phyloP scores from a whole-genome alignment of 2,797 vertebrate species.

The Carcharodon carcharias region DNA sequence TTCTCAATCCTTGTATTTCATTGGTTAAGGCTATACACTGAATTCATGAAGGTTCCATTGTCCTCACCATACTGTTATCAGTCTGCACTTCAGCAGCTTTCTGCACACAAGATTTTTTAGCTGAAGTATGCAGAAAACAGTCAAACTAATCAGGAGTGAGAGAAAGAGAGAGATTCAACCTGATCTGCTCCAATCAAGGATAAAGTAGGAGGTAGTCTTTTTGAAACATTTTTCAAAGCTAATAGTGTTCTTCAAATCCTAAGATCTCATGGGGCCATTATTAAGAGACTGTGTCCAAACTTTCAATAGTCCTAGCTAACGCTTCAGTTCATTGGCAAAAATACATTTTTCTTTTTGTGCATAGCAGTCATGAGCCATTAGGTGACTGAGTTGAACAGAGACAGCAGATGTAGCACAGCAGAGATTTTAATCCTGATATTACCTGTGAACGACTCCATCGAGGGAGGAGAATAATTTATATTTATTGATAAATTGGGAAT shows the following conservation, averaged over 20 bases:
- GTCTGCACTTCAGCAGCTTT: too few species aligned
- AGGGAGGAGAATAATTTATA: neutral
- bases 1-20: too few species aligned
- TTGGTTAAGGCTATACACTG: too few species aligned
- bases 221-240: too few species aligned
- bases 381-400: neutral
- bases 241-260: neutral
- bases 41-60: too few species aligned
- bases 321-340: neutral
- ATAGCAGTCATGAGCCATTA: neutral
- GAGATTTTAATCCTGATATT: neutral
- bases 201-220: too few species aligned
- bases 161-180: too few species aligned
- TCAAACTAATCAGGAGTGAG: too few species aligned
- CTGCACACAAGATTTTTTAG: too few species aligned
- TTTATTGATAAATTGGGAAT: neutral
- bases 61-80: too few species aligned
- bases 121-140: too few species aligned
- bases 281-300: neutral
- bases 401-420: neutral
- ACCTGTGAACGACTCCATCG: neutral
- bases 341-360: neutral
- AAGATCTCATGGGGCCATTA: neutral
- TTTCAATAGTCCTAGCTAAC: neutral
- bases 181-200: too few species aligned